phyloP scores from a whole-genome alignment of 1,140 invertebrate species.

The Caerostris extrusa region DNA sequence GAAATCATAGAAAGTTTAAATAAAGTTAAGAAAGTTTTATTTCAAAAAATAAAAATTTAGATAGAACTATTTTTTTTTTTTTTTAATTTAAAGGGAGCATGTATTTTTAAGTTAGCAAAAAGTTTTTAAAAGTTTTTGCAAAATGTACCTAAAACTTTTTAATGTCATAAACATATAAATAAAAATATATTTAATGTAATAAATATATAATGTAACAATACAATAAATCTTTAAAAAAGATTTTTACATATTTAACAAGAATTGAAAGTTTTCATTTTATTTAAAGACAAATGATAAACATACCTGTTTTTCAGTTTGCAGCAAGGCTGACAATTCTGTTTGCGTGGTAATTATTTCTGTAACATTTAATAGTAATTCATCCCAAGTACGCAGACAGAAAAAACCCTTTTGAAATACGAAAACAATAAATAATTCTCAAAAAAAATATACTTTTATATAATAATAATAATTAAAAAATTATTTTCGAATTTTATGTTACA shows the following conservation, averaged over 20 bases:
- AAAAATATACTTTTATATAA: background rate
- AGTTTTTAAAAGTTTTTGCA: too few relatives aligned
- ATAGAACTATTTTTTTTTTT: too few relatives aligned
- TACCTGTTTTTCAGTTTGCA: background rate
- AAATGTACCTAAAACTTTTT: too few relatives aligned
- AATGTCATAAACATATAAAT: too few relatives aligned
- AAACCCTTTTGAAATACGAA: background rate
- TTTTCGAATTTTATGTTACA: background rate
- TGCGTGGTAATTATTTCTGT: background rate
- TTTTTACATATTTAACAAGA: background rate
- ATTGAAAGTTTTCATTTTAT: background rate
- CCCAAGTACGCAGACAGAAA: background rate
- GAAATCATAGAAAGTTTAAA: too few relatives aligned
- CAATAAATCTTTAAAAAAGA: too few relatives aligned
- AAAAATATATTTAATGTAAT: too few relatives aligned
- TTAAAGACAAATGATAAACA: background rate
- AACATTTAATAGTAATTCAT: conserved; percentile 5
- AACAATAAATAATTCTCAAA: background rate
- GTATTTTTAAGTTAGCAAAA: too few relatives aligned
- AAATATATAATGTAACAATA: too few relatives aligned
- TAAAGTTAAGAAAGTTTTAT: too few relatives aligned
- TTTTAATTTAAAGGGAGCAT: too few relatives aligned
- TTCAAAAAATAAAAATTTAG: too few relatives aligned
- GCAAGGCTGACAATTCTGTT: background rate
- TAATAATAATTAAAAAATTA: background rate